Evolutionary conservation across 2,113 vertebrate genomes (phyloP).

Genomic region (Etheostoma cragini): DNA sequence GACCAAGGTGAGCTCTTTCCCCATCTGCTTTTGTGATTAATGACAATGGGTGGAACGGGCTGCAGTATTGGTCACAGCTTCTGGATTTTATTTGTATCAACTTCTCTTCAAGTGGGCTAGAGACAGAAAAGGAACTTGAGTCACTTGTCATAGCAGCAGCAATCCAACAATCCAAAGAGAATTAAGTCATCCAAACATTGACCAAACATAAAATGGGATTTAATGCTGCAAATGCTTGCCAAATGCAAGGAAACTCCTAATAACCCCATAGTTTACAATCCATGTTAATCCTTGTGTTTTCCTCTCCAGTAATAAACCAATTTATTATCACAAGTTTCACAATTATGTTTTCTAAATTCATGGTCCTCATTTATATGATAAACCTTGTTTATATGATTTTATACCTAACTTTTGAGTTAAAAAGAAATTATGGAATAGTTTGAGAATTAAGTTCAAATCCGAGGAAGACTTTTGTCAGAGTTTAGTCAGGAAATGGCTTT

Average conservation of each 20-base stretch:
- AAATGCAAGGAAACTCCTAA: neutral
- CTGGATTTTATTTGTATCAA: neutral
- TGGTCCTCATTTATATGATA: too few species aligned
- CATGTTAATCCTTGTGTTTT: neutral
- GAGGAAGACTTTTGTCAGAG: too few species aligned
- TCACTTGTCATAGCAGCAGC: neutral
- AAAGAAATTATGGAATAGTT: too few species aligned
- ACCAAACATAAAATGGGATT: neutral
- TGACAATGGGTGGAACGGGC: neutral
- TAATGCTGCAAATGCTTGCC: neutral
- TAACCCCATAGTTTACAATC: neutral
- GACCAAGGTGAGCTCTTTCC: conserved; percentile 88
- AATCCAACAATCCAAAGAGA: neutral
- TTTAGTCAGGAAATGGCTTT: too few species aligned
- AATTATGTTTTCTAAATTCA: too few species aligned
- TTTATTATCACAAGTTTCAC: too few species aligned
- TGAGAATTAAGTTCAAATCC: too few species aligned
- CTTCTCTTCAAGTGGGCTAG: neutral
- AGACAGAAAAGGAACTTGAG: neutral
- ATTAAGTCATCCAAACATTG: neutral
- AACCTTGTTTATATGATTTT: too few species aligned
- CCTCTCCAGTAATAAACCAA: too few species aligned
- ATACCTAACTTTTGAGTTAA: too few species aligned
- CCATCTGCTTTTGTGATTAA: neutral
- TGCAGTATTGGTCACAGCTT: neutral